Conservation (phyloP, 23 tunicate species). For the Diplosoma virens region DNA sequence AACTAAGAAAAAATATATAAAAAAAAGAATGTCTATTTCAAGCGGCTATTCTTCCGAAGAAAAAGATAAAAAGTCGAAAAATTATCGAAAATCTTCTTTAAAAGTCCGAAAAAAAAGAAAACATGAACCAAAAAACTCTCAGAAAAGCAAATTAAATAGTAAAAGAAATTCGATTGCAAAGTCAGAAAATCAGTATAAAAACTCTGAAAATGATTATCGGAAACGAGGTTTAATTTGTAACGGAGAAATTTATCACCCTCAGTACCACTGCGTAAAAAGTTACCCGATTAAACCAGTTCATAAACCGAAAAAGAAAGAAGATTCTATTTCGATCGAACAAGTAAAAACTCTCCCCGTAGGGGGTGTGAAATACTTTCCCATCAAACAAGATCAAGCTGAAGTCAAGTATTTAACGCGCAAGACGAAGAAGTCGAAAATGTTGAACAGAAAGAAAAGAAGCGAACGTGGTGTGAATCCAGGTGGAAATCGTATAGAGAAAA, state of each 20-base stretch:
- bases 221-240: constrained; percentile 38
- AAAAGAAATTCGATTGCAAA: constrained; percentile 42
- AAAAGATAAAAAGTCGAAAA: background rate
- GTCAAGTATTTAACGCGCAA: background rate
- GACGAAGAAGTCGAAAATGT: constrained; percentile 11
- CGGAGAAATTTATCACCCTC: constrained; percentile 64
- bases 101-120: background rate
- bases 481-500: too few species aligned
- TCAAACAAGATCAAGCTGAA: constrained; percentile 32
- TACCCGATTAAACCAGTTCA: constrained; percentile 59
- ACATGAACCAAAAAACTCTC: constrained; percentile 5
- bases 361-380: constrained; percentile 65
- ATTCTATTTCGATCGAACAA: background rate
- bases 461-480: background rate
- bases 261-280: constrained; percentile 44
- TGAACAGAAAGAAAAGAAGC: background rate
- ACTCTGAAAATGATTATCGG: constrained; percentile 78
- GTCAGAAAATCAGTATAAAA: constrained; percentile 54
- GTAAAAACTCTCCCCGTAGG: constrained; percentile 29
- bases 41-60: constrained; percentile 73
- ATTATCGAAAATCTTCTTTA: background rate
- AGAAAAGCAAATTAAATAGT: background rate
- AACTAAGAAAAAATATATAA: background rate
- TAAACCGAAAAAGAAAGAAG: constrained; percentile 6
- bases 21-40: constrained; percentile 23